Evolutionary conservation across 2,113 vertebrate species (phyloP).

Genomic region (Diphyllodes magnificus): DNA sequence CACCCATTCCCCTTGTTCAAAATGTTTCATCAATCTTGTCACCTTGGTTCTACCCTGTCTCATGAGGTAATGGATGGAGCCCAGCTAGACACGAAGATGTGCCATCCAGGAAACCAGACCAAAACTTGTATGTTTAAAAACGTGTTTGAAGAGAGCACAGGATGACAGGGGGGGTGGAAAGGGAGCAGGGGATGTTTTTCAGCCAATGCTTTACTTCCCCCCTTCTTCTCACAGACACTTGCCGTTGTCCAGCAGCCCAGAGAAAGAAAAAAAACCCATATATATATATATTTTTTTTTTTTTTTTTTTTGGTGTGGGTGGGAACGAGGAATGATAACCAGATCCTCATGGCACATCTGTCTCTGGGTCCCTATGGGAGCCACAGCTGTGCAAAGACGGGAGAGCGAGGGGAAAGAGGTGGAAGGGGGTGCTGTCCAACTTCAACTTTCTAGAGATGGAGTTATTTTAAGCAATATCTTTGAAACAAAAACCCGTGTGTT

Average conservation of each 20-base stretch:
- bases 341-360: not conserved
- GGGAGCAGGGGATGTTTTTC: not conserved
- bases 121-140: constrained; percentile 49
- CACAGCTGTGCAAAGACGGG: not conserved
- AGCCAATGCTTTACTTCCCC: not conserved
- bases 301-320: too few relatives aligned
- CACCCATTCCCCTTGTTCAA: not conserved
- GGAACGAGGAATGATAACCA: not conserved
- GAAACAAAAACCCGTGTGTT: constrained; percentile 66
- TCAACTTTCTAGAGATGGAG: constrained; percentile 66
- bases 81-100: constrained; percentile 48
- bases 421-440: not conserved
- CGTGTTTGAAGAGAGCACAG: constrained; percentile 10
- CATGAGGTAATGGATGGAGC: constrained; percentile 39
- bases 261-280: not conserved
- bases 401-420: not conserved
- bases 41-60: constrained; percentile 17
- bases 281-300: not conserved
- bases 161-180: not conserved
- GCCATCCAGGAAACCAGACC: constrained; percentile 63
- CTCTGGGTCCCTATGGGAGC: not conserved
- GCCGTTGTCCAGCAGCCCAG: not conserved
- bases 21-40: constrained; percentile 26
- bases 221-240: not conserved
- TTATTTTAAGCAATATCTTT: constrained; percentile 68